phyloP scores from a whole-genome alignment of 2,797 vertebrate genomes.

The Pagetopsis macropterus region DNA sequence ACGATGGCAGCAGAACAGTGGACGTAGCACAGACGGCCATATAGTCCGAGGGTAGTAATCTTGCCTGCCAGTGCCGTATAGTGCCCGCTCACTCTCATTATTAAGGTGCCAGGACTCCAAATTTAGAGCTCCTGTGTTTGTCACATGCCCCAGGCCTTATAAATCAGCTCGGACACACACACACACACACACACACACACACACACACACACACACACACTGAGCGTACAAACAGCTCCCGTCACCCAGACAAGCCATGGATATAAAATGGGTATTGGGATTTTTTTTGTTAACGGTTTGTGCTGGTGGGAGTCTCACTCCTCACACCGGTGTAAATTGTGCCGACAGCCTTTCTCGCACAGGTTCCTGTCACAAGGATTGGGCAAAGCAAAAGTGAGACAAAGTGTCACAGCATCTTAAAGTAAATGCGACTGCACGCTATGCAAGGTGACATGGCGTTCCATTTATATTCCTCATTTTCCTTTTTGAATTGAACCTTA shows the following conservation, averaged over 20 bases:
- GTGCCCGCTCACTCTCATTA: conserved; percentile 63
- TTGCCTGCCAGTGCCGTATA: conserved; percentile 40
- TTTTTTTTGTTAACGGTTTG: conserved; percentile 55
- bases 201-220: conserved; percentile 8
- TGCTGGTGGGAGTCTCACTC: conserved; percentile 43
- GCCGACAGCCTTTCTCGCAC: conserved; percentile 53
- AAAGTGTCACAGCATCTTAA: conserved; percentile 36
- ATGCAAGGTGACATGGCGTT: conserved; percentile 12
- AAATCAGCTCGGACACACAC: conserved; percentile 44
- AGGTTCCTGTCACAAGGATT: conserved; percentile 43
- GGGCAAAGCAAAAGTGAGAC: conserved; percentile 43
- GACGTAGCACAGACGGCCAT: conserved; percentile 33
- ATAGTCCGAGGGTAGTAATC: conserved; percentile 53
- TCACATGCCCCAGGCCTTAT: conserved; percentile 62
- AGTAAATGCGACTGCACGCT: conserved; percentile 20
- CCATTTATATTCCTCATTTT: not conserved
- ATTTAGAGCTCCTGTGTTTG: conserved; percentile 72
- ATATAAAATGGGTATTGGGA: conserved; percentile 40
- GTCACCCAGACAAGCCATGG: conserved; percentile 45
- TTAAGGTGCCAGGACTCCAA: conserved; percentile 66
- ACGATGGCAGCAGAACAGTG: conserved; percentile 33
- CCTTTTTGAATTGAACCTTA: conserved; percentile 28
- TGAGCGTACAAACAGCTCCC: conserved; percentile 10
- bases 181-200: conserved; percentile 14
- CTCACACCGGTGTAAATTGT: conserved; percentile 63